phyloP scores from a whole-genome alignment of 2,113 vertebrate genomes.

The Coptodon rendalli region DNA sequence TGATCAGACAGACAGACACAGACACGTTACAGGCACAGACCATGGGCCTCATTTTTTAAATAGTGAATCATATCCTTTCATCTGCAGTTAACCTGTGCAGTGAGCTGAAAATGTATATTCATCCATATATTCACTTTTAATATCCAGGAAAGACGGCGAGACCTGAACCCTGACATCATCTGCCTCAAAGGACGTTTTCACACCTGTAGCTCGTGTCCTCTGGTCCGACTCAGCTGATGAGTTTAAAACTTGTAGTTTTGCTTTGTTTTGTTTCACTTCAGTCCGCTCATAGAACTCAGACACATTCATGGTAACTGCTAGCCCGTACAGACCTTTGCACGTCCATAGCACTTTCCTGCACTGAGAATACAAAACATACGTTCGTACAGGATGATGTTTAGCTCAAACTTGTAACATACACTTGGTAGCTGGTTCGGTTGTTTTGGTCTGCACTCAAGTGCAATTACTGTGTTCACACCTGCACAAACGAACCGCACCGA shows the following conservation, averaged over 20 bases:
- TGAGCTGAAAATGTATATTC: not conserved
- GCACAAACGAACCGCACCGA: not conserved
- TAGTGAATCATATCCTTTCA: not conserved
- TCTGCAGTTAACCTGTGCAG: not conserved
- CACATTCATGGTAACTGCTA: not conserved
- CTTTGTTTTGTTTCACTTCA: not conserved
- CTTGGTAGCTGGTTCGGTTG: not conserved
- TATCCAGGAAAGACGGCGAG: not conserved
- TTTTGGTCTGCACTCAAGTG: not conserved
- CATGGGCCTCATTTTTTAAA: not conserved
- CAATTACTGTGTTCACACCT: not conserved
- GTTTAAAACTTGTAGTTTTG: not conserved
- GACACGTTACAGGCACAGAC: not conserved
- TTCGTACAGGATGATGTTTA: not conserved
- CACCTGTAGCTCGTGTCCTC: not conserved
- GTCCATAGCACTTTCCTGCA: not conserved
- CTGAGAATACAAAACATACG: not conserved
- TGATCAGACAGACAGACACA: not conserved
- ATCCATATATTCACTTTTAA: not conserved
- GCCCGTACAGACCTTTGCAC: not conserved
- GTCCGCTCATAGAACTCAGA: not conserved
- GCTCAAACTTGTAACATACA: not conserved
- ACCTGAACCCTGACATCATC: not conserved
- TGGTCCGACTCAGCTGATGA: not conserved
- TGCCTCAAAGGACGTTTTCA: not conserved